These are phyloP conservation scores for Liasis olivaceus DNA, from an alignment of 2,797 vertebrate species.

Conservation along the genomic window DNA sequence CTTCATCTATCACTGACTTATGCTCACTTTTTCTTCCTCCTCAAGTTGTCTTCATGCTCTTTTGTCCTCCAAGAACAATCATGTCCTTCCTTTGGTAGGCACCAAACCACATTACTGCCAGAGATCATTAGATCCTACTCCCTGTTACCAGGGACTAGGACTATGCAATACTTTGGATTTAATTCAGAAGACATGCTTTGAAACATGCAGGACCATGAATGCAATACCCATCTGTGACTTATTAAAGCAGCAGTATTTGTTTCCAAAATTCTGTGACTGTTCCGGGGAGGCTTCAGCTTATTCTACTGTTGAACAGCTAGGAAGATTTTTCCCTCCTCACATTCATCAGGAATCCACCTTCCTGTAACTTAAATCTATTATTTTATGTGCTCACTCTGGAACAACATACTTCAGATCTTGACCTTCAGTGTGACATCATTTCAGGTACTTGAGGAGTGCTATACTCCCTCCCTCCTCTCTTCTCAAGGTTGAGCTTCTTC, in stretches of 20 bases:
- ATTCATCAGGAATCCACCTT: background rate
- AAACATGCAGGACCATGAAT: background rate
- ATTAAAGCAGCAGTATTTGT: background rate
- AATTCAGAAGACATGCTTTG: background rate
- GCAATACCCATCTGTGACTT: background rate
- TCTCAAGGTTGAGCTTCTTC: background rate
- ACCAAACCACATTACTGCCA: background rate
- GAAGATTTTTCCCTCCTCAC: background rate
- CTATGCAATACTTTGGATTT: background rate
- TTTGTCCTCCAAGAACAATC: background rate
- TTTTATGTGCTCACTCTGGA: background rate
- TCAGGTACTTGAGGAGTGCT: background rate
- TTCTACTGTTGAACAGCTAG: background rate
- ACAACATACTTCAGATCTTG: background rate
- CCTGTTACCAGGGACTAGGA: background rate
- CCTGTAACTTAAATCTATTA: background rate
- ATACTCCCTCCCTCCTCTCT: background rate
- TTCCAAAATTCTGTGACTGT: background rate
- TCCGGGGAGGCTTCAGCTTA: background rate
- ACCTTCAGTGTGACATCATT: background rate
- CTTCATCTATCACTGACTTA: background rate
- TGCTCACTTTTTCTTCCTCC: background rate
- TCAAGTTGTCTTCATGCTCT: background rate
- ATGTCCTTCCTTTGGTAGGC: background rate
- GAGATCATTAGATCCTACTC: background rate